Percentiles rank a stretch among this genome's conserved stretches.
phyloP scores from a whole-genome alignment of 2,113 vertebrate species.

The Dromiciops gliroides region DNA sequence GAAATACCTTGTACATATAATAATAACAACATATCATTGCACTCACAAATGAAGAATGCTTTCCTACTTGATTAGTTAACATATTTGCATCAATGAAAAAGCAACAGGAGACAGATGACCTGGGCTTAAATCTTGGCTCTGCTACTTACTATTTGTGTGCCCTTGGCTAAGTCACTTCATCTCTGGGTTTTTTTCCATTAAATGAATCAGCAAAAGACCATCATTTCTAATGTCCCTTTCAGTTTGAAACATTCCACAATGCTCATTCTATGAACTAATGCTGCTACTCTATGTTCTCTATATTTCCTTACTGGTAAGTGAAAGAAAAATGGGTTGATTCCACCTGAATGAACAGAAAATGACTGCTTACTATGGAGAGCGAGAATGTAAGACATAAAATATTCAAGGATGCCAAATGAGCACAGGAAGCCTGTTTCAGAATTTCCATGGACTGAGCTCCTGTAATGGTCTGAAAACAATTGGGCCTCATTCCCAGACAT shows the following conservation, averaged over 20 bases:
- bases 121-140: not conserved
- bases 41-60: not conserved
- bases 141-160: not conserved
- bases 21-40: not conserved
- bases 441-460: not conserved
- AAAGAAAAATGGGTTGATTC: not conserved
- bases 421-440: not conserved
- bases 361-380: not conserved
- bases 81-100: not conserved
- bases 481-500: not conserved
- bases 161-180: conserved; percentile 6
- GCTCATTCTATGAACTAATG: not conserved
- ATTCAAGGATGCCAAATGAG: not conserved
- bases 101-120: not conserved
- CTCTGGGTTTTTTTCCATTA: not conserved
- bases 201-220: not conserved
- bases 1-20: not conserved
- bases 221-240: not conserved
- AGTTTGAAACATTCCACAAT: not conserved
- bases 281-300: not conserved
- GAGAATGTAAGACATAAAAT: not conserved
- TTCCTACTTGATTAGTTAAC: not conserved
- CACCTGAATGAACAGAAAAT: not conserved
- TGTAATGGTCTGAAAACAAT: not conserved
- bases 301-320: not conserved